Base-by-base conservation (phyloP, 2,888 invertebrate species). In the Drosophila niveifrons region DNA sequence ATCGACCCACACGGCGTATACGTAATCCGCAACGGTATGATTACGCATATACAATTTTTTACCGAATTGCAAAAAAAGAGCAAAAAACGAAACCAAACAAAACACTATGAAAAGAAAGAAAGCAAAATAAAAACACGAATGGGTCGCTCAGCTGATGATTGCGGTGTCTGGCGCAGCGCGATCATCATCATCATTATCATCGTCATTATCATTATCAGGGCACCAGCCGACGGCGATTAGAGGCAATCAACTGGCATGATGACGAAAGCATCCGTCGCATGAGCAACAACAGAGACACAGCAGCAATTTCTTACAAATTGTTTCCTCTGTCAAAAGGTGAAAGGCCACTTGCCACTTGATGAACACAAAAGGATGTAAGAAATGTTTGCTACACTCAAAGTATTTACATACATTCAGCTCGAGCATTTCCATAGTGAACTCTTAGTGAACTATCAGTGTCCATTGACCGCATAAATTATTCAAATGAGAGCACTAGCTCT, bases 121-220 rank as follows among this genome's bases (percentile, higher is more conserved):
- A 61, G 29, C 29, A 64, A 57, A 70, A 64, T 51, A 61, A 55
- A 74, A 67, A 75, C 47, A 61, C 13, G 15, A 52, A 59, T 62
- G 34, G 31, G 36, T 28, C 18, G 70, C 78, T 88, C 83, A 86
- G 86, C 88, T 80, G 80, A 88, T 83, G 58, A 66, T 82, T 65
- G 65, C 28, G 29, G 41, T 62, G 82, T 83, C 82, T 83, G 74
- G 80, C 52, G 36, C 68, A 57, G 43, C 51, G 43, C 57, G 36
- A 61, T 61, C 28, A 63, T 63, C 15, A 57, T 44, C 41, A 53
- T 29, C 29, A 53, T 17, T 17, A 41, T 47, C 47, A 70, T 50
- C 34, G 36, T 65, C 13, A 65, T 47, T 31, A 51, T 63, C 52
- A 61, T 29, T 31, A 43, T 63, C 64, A 64, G 17, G 23, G 13